These are phyloP conservation scores for Rhincodon typus DNA, from an alignment of 2,797 vertebrate species.

Conservation along the genomic window DNA sequence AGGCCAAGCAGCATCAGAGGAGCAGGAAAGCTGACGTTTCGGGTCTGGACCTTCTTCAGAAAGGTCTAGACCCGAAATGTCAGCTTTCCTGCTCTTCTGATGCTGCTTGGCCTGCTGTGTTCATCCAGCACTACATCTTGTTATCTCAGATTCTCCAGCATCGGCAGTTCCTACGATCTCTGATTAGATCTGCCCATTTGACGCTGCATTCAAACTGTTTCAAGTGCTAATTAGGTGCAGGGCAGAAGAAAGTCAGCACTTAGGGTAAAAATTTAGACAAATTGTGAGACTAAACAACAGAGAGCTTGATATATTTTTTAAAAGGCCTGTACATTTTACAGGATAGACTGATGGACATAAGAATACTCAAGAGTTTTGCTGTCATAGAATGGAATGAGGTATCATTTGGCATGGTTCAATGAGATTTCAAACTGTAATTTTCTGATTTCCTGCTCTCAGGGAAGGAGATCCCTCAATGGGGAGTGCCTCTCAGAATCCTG, in stretches of 20 bases:
- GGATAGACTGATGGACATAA: not conserved
- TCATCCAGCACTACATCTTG: no score
- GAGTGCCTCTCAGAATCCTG: not conserved
- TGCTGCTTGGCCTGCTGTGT: no score
- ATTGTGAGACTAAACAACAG: not conserved
- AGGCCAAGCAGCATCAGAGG: no score
- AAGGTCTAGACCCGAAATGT: no score
- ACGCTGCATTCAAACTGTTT: no score
- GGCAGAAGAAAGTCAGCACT: not conserved
- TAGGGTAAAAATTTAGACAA: not conserved
- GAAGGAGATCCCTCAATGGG: not conserved
- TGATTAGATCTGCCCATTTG: not conserved
- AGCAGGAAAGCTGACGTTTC: no score
- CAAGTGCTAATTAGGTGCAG: not conserved
- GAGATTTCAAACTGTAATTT: not conserved
- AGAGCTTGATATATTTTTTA: not conserved
- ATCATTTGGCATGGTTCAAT: not conserved
- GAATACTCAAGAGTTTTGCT: not conserved
- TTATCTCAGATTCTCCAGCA: no score
- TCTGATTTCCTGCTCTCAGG: not conserved
- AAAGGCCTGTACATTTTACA: not conserved
- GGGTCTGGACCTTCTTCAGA: no score
- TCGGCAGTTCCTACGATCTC: no score
- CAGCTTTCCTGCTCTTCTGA: no score
- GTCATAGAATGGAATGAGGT: not conserved